Conservation (phyloP, 2,888 invertebrate genomes). For the Andrena marginata region DNA sequence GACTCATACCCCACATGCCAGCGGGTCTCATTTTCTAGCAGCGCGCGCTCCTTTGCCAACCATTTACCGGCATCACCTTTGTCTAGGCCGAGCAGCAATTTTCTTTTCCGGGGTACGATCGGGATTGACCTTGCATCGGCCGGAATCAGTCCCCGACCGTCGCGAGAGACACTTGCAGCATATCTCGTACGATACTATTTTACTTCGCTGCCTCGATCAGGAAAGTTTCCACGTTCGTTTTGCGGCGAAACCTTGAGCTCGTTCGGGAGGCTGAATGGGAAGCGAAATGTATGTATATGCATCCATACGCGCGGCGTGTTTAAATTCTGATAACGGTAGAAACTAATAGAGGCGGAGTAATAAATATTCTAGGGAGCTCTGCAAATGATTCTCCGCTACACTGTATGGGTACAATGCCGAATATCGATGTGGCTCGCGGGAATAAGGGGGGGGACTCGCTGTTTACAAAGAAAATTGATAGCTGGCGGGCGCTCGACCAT, state of each 20-base stretch:
- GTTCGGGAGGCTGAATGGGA: conserved; percentile 38
- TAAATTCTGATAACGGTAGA: neutral
- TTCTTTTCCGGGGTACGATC: neutral
- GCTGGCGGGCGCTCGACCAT: neutral
- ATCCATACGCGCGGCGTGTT: neutral
- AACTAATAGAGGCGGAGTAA: conserved; percentile 20
- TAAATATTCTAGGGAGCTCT: conserved; percentile 37
- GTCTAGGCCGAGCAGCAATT: neutral
- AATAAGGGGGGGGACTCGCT: neutral
- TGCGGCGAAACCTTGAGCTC: conserved; percentile 44
- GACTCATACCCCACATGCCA: conserved; percentile 48
- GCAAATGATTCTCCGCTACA: conserved; percentile 6
- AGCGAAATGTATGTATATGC: conserved; percentile 9
- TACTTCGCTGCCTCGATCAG: neutral
- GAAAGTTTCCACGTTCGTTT: conserved; percentile 20
- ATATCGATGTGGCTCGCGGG: neutral
- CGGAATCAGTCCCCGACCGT: neutral
- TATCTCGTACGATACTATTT: neutral
- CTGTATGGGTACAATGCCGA: neutral
- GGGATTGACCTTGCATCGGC: neutral
- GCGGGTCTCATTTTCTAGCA: conserved; percentile 45
- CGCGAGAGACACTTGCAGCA: neutral
- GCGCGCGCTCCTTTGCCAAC: conserved; percentile 29
- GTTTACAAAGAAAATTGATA: neutral
- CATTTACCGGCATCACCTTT: conserved; percentile 22